Evolutionary conservation across 1,140 invertebrate genomes (phyloP).

Genomic region (Copidosoma floridanum): DNA sequence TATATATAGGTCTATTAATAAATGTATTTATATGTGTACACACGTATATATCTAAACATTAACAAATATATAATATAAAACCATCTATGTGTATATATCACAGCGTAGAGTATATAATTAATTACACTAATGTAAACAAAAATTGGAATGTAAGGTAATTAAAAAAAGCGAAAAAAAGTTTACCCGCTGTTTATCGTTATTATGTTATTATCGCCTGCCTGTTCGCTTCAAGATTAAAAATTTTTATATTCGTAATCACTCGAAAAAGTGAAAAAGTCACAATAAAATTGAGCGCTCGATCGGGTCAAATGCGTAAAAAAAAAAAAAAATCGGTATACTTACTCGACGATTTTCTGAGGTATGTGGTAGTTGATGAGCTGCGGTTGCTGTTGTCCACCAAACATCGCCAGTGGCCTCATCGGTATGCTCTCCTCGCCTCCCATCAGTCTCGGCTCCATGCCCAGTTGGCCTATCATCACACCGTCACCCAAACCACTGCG

Average conservation of each 20-base stretch:
- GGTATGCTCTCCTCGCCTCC: conserved; percentile 73
- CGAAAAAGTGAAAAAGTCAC: too few species aligned
- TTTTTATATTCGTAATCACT: too few species aligned
- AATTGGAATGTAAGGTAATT: neutral
- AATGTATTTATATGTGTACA: neutral
- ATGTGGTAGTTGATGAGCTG: conserved; percentile 58
- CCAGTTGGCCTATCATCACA: conserved; percentile 48
- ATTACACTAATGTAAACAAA: neutral
- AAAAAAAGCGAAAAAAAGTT: too few species aligned
- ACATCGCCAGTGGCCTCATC: conserved; percentile 70
- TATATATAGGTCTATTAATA: too few species aligned
- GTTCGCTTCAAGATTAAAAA: too few species aligned
- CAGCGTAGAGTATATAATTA: too few species aligned
- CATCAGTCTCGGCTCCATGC: conserved; percentile 41
- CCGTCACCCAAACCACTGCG: conserved; percentile 47
- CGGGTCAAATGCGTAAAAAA: too few species aligned
- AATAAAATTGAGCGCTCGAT: too few species aligned
- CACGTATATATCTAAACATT: neutral
- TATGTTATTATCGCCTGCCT: too few species aligned
- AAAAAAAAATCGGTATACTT: too few species aligned
- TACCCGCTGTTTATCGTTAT: too few species aligned
- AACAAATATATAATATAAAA: neutral
- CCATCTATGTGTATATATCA: neutral
- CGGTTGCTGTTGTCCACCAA: conserved; percentile 63
- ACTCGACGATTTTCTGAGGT: conserved; percentile 65